Evolutionary conservation across 2,797 vertebrate genomes (phyloP).

Genomic region (Fundulus diaphanus): DNA sequence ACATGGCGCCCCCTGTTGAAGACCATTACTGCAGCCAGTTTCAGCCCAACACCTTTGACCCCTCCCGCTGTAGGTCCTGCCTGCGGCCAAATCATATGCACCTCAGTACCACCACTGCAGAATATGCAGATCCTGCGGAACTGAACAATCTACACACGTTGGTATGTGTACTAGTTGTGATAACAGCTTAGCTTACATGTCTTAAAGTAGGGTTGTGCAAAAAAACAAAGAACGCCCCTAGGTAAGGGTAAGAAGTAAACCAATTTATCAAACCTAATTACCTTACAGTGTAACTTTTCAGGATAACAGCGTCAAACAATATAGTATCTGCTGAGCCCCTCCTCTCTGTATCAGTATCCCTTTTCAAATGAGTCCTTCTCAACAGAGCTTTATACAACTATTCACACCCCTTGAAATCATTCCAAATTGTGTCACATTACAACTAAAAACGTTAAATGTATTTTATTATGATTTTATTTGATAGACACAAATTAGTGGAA

Average conservation of each 20-base stretch:
- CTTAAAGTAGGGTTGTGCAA: neutral
- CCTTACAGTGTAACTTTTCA: neutral
- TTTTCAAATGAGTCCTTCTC: neutral
- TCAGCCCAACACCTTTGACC: slow-evolving; percentile 74
- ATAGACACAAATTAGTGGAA: neutral
- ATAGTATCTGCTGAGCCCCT: neutral
- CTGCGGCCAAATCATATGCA: slow-evolving; percentile 73
- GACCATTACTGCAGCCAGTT: slow-evolving; percentile 68
- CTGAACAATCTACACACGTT: slow-evolving; percentile 15
- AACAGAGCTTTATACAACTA: neutral
- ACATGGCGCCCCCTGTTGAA: slow-evolving; percentile 56
- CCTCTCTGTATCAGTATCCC: neutral
- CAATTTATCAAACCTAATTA: neutral
- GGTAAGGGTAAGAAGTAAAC: neutral
- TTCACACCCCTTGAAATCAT: neutral
- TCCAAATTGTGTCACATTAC: neutral
- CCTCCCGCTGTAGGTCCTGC: slow-evolving; percentile 68
- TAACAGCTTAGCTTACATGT: neutral
- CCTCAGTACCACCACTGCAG: slow-evolving; percentile 10
- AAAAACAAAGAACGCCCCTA: neutral
- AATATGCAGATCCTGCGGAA: slow-evolving; percentile 14
- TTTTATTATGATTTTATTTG: neutral
- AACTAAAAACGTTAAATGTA: neutral
- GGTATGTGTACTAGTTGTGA: slow-evolving; percentile 30
- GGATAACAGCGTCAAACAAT: neutral